These are phyloP conservation scores for Dasysyrphus albostriatus DNA, from an alignment of 2,888 invertebrate species.

Conservation along the genomic window DNA sequence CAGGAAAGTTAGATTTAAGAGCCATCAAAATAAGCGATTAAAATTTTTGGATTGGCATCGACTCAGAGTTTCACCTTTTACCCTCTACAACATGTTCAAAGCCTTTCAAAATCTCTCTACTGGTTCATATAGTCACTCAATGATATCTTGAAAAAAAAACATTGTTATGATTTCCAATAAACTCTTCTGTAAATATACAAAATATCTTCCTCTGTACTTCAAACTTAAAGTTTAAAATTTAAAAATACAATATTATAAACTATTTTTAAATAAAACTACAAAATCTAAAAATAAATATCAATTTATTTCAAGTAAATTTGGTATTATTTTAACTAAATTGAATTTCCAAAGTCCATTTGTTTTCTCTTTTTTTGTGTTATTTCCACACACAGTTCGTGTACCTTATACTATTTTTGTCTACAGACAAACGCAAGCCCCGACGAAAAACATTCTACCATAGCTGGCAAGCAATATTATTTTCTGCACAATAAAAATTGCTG, in stretches of 20 bases:
- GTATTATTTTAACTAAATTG: conserved; percentile 51
- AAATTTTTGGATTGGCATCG: too few relatives aligned
- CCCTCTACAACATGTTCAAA: too few relatives aligned
- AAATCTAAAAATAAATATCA: conserved; percentile 15
- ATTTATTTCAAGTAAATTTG: conserved; percentile 16
- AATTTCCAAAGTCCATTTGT: conserved; percentile 41
- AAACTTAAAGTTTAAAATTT: neutral
- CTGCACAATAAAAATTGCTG: conserved; percentile 44
- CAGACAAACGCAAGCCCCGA: neutral
- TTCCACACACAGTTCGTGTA: neutral
- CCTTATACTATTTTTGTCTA: neutral
- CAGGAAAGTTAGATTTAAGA: too few relatives aligned
- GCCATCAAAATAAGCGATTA: too few relatives aligned
- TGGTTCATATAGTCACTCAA: too few relatives aligned
- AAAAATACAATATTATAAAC: neutral
- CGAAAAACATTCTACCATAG: neutral
- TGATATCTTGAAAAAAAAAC: too few relatives aligned
- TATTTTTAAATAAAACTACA: neutral
- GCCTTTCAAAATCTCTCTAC: too few relatives aligned
- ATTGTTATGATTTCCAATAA: neutral
- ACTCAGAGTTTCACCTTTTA: too few relatives aligned
- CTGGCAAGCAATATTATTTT: conserved; percentile 49
- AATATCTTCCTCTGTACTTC: neutral
- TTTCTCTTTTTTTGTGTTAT: neutral
- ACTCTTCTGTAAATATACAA: neutral